These are phyloP conservation scores for Pollimyrus isidori DNA, from an alignment of 2,113 vertebrate species.

Conservation along the genomic window DNA sequence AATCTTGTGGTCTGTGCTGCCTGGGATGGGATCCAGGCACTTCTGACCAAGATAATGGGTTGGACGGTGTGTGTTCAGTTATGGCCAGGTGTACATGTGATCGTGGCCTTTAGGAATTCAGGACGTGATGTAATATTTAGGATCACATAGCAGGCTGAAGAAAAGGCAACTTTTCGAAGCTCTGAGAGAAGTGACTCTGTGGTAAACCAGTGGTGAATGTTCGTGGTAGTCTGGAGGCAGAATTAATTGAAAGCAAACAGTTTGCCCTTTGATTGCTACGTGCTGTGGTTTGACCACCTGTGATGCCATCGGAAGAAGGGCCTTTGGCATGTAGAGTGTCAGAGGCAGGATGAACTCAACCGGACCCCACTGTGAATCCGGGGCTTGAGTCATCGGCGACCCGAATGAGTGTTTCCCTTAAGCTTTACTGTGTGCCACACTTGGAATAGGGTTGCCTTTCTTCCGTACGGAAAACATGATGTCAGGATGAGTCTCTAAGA, in stretches of 20 bases:
- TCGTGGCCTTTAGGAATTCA: conserved; percentile 44
- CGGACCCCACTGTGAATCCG: conserved; percentile 9
- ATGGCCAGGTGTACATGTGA: conserved; percentile 37
- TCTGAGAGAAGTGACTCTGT: conserved; percentile 32
- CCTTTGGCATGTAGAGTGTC: neutral
- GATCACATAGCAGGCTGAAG: conserved; percentile 36
- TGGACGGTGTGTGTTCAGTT: conserved; percentile 27
- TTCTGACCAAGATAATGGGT: neutral
- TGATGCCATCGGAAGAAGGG: neutral
- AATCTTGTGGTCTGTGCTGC: neutral
- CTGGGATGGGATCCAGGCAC: neutral
- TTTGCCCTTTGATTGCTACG: conserved; percentile 21
- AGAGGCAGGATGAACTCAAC: neutral
- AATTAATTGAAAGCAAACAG: conserved; percentile 22
- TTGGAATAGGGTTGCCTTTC: neutral
- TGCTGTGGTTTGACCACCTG: conserved; percentile 30
- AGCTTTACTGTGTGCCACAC: neutral
- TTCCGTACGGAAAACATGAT: conserved; percentile 62
- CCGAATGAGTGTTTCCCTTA: conserved; percentile 2
- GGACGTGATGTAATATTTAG: conserved; percentile 51
- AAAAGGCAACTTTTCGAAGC: conserved; percentile 40
- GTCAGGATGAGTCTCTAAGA: conserved; percentile 41
- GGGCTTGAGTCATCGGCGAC: conserved; percentile 40
- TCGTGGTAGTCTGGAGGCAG: conserved; percentile 25
- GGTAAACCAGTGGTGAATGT: conserved; percentile 28